Evolutionary conservation across 1,140 invertebrate species (phyloP), one percentile per base, ranked within the genome.

Genomic region (Achroia grisella): DNA sequence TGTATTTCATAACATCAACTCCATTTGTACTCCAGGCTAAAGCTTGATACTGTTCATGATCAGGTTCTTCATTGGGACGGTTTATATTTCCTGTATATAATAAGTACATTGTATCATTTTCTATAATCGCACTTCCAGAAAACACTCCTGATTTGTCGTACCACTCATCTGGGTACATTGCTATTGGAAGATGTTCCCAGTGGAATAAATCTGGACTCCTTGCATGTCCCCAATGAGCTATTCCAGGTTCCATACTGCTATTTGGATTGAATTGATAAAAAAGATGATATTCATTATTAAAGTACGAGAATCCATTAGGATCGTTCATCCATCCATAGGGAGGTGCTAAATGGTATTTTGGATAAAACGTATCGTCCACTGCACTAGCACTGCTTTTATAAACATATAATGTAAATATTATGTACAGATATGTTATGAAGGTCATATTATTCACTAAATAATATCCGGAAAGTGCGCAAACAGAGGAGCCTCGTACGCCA

Each of bases 261-360:
- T 68, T 6, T 5, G 77, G 77, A 40, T 86, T 77, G 32, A 61
- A 57, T 64, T 86, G 84, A 47, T 79, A 86, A 37, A 82, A 86
- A 6, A 86, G 42, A 51, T 86, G 80, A 35, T 75, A 84, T 10
- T 63, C 59, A 30, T 60, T 52, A 11, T 70, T 56, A 29, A 58
- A 78, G 13, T 62, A 39, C 34, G 71, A 63, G 23, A 86, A 82
- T 13, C 84, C 84, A 37, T 86, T 86, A 0, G 84, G 84, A 41
- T 86, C 82, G 48, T 86, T 85, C 70, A 85, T 77, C 82, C 82
- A 86, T 44, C 80, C 82, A 14, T 43, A 17, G 0, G 60, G 66
- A 4, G 78, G 71, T 11, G 71, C 65, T 34, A 75, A 42, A 39
- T 84, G 80, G 39, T 73, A 80, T 4, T 56, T 52, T 12, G 72